Conservation (phyloP, 2,797 vertebrate species). For the Mareca penelope region DNA sequence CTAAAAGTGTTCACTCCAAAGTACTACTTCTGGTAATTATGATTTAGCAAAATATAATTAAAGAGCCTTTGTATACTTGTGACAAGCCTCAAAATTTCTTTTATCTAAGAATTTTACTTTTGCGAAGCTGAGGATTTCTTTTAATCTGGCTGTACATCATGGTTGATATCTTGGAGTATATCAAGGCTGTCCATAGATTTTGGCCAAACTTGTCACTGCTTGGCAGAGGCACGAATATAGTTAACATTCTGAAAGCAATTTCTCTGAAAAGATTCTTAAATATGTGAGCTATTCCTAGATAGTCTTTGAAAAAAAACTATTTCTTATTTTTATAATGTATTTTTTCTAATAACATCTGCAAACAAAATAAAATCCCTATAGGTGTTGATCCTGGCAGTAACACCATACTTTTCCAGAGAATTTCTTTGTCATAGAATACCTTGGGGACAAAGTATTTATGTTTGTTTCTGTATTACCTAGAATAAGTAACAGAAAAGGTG, state of each 20-base stretch:
- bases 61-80: background rate
- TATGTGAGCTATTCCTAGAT: background rate
- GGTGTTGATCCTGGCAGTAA: background rate
- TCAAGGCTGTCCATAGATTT: background rate
- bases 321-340: background rate
- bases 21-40: slow-evolving; percentile 8
- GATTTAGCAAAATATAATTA: background rate
- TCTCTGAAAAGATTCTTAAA: background rate
- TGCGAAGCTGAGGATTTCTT: background rate
- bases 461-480: background rate
- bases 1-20: background rate
- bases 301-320: background rate
- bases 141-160: background rate
- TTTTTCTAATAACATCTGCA: background rate
- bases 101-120: background rate
- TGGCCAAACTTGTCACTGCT: background rate
- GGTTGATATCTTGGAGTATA: background rate
- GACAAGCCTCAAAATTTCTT: background rate
- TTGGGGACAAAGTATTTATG: background rate
- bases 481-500: background rate
- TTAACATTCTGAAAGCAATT: background rate
- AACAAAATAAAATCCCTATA: background rate
- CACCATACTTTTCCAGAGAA: background rate
- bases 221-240: background rate
- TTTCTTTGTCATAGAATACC: background rate